Base-by-base conservation (phyloP, 2,113 vertebrate species). In the Misgurnus anguillicaudatus region DNA sequence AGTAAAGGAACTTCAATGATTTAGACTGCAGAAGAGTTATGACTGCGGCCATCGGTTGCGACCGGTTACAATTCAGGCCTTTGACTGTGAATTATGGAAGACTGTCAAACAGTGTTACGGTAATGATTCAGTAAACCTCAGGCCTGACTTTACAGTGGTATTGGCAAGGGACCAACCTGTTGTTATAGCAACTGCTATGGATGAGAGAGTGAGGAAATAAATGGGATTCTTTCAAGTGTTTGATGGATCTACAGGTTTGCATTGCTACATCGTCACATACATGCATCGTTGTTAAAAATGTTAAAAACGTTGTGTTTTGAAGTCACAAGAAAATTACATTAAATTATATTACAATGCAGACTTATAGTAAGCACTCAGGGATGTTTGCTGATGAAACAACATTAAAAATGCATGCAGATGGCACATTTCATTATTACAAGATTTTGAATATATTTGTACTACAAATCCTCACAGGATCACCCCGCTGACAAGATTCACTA, bases 61-160 rank as follows among this genome's bases (percentile, higher is more conserved):
- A 70, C 14, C 17, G 14, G 4, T 51, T 66, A 57, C 17, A 57
- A 19, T 55, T 57, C 7, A 64, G 42, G 14, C 6, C 16, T 58
- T 45, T 68, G 53, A 39, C 51, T 57, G 60, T 61, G 45, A 61
- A 75, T 67, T 51, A 72, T 77, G 41, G 41, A 63, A 72, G 57
- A 19, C 17, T 48, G 78, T 79, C 58, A 55, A 78, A 70, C 42
- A 6, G 57, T 8, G 75, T 38, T 9, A 75, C 48, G 63, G 55
- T 74, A 74, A 83, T 61, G 58, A 75, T n/a, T 47, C 65, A 21
- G 14, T 80, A 68, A 80, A 75, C 71, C 71, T 80, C 36, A 41
- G 17, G 21, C 21, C 62, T 48, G 61, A 55, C 38, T 41, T 24
- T 19, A 64, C 47, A 57, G 45, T 31, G 61, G 14, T 21, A 24